Base-by-base conservation (phyloP, 2,888 invertebrate genomes). In the Quadriops clusia region DNA sequence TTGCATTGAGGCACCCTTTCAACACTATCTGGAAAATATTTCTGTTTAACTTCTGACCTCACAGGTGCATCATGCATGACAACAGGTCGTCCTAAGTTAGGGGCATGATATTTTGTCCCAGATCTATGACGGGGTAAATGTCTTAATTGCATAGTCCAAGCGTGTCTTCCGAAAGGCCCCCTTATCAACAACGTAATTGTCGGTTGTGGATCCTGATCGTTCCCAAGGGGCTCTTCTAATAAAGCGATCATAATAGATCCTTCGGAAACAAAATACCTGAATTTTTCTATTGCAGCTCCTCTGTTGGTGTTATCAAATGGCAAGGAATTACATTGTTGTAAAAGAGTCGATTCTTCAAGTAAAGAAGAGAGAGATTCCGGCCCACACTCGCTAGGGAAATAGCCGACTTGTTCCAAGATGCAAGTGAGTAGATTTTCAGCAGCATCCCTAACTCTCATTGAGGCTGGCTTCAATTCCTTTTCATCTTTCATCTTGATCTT, bases 381-480 rank as follows among this genome's bases (percentile, higher is more conserved):
- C 1, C 86, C 85, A 56, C 81, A 83, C 32, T 85, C 82, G 38
- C 78, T 80, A 0, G 85, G 83, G 48, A 85, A 85, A 49, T 81
- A 83, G 1, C 85, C 86, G 20, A 81, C 82, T 67, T 91, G 89
- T 58, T 93, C 91, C 36, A 94, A 69, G 43, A 95, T 85, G 36
- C 84, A 75, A 43, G 90, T 87, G 4, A 97, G 68, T 20, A 97
- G 65, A 40, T 85, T 85, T 60, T 98, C 97, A 0, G 97, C 98
- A 0, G 97, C 94, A 62, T 98, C 97, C 35, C 93, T 74, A 0
- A 98, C 98, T 43, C 98, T 69, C 82, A 94, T 87, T 1, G 97
- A 97, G 1, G 91, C 95, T 0, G 98, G 95, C 54, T 94, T 95
- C 36, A 93, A 58, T 60, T 91, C 89, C 54, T 97, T 97, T 44